phyloP scores from a whole-genome alignment of 2,113 vertebrate genomes.

The Sinocyclocheilus rhinocerous region DNA sequence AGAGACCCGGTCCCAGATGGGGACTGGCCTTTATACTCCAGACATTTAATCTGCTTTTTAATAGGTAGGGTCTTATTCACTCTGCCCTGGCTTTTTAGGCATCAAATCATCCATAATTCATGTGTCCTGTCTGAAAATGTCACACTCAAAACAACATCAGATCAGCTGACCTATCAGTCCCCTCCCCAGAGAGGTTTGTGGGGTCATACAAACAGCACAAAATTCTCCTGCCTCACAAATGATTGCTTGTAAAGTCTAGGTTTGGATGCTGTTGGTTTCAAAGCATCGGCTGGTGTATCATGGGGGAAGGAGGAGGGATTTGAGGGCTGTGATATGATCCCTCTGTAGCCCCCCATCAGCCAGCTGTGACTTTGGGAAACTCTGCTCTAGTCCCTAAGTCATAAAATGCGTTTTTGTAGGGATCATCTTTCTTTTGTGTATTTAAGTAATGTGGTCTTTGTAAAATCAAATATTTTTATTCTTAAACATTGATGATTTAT shows the following conservation, averaged over 20 bases:
- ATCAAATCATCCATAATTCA: conserved; percentile 54
- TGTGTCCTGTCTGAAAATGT: conserved; percentile 50
- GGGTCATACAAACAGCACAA: not conserved
- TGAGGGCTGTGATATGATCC: conserved; percentile 18
- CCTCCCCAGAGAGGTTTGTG: conserved; percentile 14
- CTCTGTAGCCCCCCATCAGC: not conserved
- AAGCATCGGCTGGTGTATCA: not conserved
- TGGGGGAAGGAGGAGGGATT: not conserved
- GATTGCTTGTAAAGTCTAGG: conserved; percentile 26
- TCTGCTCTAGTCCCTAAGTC: not conserved
- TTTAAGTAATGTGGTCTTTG: not conserved
- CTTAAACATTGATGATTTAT: not conserved
- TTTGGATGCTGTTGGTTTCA: not conserved
- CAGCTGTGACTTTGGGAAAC: not conserved
- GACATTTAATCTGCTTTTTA: conserved; percentile 35
- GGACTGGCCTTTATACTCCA: conserved; percentile 23
- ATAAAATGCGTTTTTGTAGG: not conserved
- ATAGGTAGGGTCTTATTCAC: conserved; percentile 24
- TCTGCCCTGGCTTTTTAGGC: conserved; percentile 20
- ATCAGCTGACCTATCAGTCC: conserved; percentile 27
- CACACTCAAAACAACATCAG: conserved; percentile 26
- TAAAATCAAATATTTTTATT: not conserved
- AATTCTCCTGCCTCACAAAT: conserved; percentile 3
- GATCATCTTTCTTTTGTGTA: not conserved
- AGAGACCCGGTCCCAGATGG: conserved; percentile 4